These are phyloP conservation scores for Loripinus fragilis DNA, from an alignment of 2,888 invertebrate species.

Conservation along the genomic window DNA sequence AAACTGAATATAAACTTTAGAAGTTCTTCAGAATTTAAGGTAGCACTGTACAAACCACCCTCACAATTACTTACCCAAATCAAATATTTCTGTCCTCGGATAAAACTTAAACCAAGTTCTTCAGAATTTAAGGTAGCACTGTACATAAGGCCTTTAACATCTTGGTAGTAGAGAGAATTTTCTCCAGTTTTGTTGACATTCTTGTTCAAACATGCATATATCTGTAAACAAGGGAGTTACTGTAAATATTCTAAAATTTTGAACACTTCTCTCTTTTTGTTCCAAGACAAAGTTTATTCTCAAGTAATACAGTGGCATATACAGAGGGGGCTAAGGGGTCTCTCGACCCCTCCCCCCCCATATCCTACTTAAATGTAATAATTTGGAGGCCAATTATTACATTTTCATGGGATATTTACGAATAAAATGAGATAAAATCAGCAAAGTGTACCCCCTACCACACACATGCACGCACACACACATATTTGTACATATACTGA, in stretches of 20 bases:
- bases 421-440: too few species aligned
- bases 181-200: conserved; percentile 24
- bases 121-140: not conserved
- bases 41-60: not conserved
- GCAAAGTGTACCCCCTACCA: too few species aligned
- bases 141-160: not conserved
- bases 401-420: too few species aligned
- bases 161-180: not conserved
- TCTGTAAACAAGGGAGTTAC: not conserved
- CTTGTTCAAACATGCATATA: not conserved
- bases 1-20: conserved; percentile 17
- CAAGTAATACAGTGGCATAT: too few species aligned
- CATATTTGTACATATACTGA: too few species aligned
- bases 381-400: too few species aligned
- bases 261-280: too few species aligned
- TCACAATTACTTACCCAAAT: conserved; percentile 13
- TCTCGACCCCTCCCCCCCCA: too few species aligned
- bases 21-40: not conserved
- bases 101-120: not conserved
- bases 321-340: too few species aligned
- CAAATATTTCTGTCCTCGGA: conserved; percentile 17
- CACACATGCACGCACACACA: too few species aligned
- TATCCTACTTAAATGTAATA: too few species aligned
- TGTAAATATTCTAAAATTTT: not conserved
- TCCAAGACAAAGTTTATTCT: too few species aligned